Conservation (phyloP, 2,113 vertebrate species). For the Rhea pennata region DNA sequence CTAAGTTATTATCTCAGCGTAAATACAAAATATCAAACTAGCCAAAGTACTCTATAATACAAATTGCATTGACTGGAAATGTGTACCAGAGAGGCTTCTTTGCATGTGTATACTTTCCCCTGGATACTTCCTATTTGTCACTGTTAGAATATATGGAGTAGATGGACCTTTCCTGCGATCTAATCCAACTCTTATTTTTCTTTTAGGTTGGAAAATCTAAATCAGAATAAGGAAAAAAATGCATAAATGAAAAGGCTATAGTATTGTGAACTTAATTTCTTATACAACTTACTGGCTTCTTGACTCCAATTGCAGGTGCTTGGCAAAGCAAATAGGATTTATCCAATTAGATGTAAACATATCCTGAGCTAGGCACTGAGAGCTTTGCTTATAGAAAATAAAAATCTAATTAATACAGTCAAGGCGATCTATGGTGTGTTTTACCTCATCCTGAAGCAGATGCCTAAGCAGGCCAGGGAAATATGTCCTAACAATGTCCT, state of each 20-base stretch:
- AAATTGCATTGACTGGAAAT: not conserved
- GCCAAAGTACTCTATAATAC: not conserved
- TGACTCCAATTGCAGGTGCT: not conserved
- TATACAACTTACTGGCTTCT: not conserved
- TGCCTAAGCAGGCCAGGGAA: not conserved
- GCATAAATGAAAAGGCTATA: not conserved
- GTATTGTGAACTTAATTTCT: not conserved
- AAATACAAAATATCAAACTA: not conserved
- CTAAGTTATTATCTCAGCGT: not conserved
- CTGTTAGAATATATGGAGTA: not conserved
- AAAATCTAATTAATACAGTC: not conserved
- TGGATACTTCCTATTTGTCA: not conserved
- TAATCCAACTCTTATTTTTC: not conserved
- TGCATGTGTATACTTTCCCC: not conserved
- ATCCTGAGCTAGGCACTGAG: not conserved
- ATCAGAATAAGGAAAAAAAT: not conserved
- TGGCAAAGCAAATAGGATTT: not conserved
- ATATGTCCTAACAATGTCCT: not conserved
- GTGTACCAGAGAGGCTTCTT: not conserved
- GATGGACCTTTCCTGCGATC: not conserved
- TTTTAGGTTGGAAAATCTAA: not conserved
- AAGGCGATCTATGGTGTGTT: not conserved
- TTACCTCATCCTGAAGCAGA: not conserved
- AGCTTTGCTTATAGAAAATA: not conserved
- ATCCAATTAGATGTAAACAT: not conserved